Evolutionary conservation across 1,140 invertebrate species (phyloP).

Genomic region (Drosophila azteca): DNA sequence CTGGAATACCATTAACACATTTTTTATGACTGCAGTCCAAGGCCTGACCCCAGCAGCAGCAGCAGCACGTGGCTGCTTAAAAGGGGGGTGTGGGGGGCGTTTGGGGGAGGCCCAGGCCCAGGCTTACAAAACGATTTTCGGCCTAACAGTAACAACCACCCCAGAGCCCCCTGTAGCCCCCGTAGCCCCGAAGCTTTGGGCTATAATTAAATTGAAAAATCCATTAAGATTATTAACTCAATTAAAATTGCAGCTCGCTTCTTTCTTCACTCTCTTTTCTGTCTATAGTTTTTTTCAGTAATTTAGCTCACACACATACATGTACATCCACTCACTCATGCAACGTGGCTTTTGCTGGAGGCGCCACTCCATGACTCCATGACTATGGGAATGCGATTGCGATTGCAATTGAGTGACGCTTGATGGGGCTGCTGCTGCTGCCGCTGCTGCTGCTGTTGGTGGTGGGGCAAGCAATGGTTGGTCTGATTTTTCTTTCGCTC

Average conservation of each 20-base stretch:
- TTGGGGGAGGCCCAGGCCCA: not conserved
- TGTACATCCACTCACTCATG: conserved; percentile 2
- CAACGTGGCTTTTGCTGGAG: conserved; percentile 23
- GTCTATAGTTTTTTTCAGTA: conserved; percentile 54
- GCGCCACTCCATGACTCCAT: conserved; percentile 48
- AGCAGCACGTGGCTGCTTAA: too few relatives aligned
- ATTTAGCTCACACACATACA: conserved; percentile 52
- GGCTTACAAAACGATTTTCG: conserved; percentile 10
- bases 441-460: too few relatives aligned
- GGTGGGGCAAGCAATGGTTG: conserved; percentile 46
- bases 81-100: too few relatives aligned
- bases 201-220: conserved; percentile 68
- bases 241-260: conserved; percentile 63
- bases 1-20: too few relatives aligned
- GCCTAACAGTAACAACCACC: not conserved
- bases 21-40: too few relatives aligned
- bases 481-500: conserved; percentile 58
- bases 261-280: conserved; percentile 42
- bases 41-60: too few relatives aligned
- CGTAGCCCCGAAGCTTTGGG: conserved; percentile 27
- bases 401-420: conserved; percentile 24
- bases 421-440: too few relatives aligned
- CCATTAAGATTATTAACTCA: conserved; percentile 76
- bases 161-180: not conserved
- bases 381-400: conserved; percentile 19